phyloP scores from a whole-genome alignment of 2,113 vertebrate genomes.

The Proteles cristata region DNA sequence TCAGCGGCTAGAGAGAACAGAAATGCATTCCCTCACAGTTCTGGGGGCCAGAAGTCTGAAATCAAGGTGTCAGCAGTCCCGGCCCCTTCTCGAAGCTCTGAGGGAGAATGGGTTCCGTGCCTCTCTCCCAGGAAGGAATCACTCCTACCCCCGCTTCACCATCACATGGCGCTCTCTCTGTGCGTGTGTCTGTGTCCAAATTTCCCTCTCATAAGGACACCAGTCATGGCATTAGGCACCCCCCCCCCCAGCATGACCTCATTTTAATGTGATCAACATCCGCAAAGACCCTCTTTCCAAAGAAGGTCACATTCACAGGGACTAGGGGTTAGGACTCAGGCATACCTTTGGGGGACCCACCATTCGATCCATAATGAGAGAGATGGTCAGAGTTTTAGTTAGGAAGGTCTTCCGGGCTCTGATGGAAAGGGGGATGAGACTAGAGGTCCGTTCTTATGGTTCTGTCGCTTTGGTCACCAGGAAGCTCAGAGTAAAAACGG shows the following conservation, averaged over 20 bases:
- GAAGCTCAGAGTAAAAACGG: background rate
- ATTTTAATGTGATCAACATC: background rate
- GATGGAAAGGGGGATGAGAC: background rate
- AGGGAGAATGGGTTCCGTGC: background rate
- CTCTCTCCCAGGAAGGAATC: background rate
- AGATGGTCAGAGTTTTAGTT: background rate
- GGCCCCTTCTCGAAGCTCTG: background rate
- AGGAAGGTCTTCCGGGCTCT: background rate
- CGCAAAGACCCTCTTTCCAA: background rate
- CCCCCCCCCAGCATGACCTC: background rate
- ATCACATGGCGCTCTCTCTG: background rate
- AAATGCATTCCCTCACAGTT: accelerated
- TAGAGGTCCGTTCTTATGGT: background rate
- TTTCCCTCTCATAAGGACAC: background rate
- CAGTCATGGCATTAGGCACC: background rate
- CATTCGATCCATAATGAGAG: background rate
- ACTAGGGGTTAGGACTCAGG: background rate
- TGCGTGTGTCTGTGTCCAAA: background rate
- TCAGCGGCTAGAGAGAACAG: background rate
- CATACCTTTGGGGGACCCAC: background rate
- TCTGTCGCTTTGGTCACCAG: background rate
- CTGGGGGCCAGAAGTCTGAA: background rate
- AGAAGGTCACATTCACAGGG: background rate
- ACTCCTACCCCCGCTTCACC: background rate
- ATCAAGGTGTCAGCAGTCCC: background rate